Percentiles rank a stretch among this genome's conserved stretches.
Evolutionary conservation across 2,113 vertebrate genomes (phyloP).

Genomic region (Erythrolamprus reginae): DNA sequence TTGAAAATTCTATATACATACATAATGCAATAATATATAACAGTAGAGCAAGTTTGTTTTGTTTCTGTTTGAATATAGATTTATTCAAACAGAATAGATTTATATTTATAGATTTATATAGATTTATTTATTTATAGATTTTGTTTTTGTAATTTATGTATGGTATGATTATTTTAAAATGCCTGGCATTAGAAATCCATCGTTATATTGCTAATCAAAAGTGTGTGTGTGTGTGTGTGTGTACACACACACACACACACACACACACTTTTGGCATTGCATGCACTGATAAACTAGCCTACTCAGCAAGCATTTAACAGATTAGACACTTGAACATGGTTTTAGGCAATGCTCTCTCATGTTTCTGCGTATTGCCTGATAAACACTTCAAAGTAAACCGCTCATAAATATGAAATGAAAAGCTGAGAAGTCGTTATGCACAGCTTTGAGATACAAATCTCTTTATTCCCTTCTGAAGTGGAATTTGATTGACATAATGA

Average conservation of each 20-base stretch:
- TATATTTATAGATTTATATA: no score
- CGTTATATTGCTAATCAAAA: slow-evolving; percentile 72
- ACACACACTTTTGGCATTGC: no score
- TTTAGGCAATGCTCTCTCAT: slow-evolving; percentile 78
- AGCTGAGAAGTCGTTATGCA: slow-evolving; percentile 77
- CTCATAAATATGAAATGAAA: slow-evolving; percentile 87
- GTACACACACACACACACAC: no score
- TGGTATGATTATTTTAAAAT: slow-evolving; percentile 67
- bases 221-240: neutral
- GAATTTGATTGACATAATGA: slow-evolving; percentile 84
- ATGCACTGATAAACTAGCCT: slow-evolving; percentile 72
- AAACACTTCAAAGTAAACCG: slow-evolving; percentile 86
- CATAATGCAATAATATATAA: slow-evolving; percentile 37
- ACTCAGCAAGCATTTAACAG: slow-evolving; percentile 77
- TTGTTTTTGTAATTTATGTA: slow-evolving; percentile 63
- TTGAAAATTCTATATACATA: slow-evolving; percentile 27
- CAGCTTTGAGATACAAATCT: slow-evolving; percentile 83
- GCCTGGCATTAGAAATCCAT: slow-evolving; percentile 69
- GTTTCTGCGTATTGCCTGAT: slow-evolving; percentile 82
- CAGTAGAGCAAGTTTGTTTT: slow-evolving; percentile 44
- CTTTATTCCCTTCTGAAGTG: slow-evolving; percentile 85
- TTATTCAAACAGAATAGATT: no score
- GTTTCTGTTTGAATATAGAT: slow-evolving; percentile 57
- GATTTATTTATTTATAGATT: no score
- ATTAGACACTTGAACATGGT: slow-evolving; percentile 78